phyloP scores from a whole-genome alignment of 2,113 vertebrate genomes.

The Dolichallabes microphthalmus region DNA sequence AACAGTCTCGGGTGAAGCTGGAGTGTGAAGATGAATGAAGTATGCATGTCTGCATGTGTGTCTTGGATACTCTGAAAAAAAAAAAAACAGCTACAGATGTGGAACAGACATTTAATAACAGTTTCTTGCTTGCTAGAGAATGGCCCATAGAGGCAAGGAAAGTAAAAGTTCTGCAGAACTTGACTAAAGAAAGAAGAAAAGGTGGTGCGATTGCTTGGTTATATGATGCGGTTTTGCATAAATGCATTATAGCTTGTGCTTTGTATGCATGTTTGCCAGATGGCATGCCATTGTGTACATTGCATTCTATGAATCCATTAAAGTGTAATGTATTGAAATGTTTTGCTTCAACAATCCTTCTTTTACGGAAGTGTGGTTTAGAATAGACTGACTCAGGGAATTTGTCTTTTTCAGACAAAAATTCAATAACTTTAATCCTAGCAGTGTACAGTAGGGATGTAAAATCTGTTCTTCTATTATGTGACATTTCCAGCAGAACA shows the following conservation, averaged over 20 bases:
- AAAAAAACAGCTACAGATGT: background rate
- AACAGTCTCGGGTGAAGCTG: background rate
- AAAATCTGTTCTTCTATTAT: background rate
- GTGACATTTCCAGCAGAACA: background rate
- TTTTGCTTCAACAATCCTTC: background rate
- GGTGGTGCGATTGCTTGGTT: background rate
- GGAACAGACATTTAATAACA: background rate
- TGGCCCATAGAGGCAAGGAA: background rate
- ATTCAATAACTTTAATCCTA: background rate
- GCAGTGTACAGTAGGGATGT: background rate
- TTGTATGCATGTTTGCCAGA: conserved; percentile 8
- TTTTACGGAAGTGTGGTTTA: background rate
- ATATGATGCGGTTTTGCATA: background rate
- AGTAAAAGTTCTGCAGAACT: background rate
- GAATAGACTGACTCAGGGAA: background rate
- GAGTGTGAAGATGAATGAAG: background rate
- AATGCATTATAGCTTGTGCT: conserved; percentile 26
- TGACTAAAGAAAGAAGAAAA: background rate
- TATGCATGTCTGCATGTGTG: too few species aligned
- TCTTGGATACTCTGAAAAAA: background rate
- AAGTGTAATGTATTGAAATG: background rate
- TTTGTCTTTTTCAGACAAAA: background rate
- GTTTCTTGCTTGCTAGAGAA: background rate
- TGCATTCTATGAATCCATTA: background rate
- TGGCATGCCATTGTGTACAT: background rate